Percentiles rank a stretch among this genome's conserved stretches.
phyloP scores from a whole-genome alignment of 2,797 vertebrate genomes.

The Neosilurus hyrtlii region DNA sequence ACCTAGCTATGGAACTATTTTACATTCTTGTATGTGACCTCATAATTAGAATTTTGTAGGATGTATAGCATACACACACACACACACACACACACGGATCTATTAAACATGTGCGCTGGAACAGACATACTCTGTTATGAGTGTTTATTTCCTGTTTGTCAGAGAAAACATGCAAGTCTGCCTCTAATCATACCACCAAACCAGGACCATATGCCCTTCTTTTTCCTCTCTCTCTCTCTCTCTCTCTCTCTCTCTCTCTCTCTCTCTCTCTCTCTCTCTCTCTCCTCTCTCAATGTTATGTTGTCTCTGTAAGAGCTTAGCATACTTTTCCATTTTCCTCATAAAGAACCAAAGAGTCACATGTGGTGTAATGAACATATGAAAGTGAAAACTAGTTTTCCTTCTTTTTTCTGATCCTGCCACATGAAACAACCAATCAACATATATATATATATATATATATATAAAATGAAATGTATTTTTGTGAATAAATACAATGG shows the following conservation, averaged over 20 bases:
- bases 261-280: not conserved
- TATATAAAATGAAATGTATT: too few relatives aligned
- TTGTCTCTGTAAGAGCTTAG: conserved; percentile 45
- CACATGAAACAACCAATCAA: conserved; percentile 53
- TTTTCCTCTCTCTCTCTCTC: not conserved
- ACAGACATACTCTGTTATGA: conserved; percentile 21
- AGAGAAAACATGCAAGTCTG: conserved; percentile 36
- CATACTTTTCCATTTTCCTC: conserved; percentile 74
- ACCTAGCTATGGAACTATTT: not conserved
- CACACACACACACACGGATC: too few relatives aligned
- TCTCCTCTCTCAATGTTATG: not conserved
- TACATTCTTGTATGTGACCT: not conserved
- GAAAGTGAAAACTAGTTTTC: conserved; percentile 1
- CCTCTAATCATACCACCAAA: conserved; percentile 36
- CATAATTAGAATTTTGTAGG: not conserved
- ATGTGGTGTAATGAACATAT: conserved; percentile 70
- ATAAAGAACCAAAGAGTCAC: conserved; percentile 73
- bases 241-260: not conserved
- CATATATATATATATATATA: too few relatives aligned
- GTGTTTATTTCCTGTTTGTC: conserved; percentile 47
- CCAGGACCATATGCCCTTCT: conserved; percentile 43
- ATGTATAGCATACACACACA: not conserved
- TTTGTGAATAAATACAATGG: too few relatives aligned
- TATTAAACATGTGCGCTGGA: conserved; percentile 2
- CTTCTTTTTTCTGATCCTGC: not conserved